Evolutionary conservation across 2,113 vertebrate species (phyloP), one percentile per base, ranked within the genome.

Genomic region (Galbula dea): DNA sequence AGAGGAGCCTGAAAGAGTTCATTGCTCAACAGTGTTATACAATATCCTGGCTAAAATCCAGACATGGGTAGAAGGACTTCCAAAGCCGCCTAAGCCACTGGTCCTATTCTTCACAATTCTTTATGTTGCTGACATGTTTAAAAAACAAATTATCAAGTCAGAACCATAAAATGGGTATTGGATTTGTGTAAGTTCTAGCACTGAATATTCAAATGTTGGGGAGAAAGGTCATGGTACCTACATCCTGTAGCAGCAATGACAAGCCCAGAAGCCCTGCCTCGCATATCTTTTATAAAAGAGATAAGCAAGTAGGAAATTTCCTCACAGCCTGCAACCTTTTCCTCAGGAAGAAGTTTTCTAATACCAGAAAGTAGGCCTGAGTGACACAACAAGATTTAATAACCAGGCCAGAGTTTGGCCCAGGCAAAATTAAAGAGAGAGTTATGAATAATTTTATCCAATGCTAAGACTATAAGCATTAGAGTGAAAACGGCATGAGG

Each of bases 231-330:
- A 75, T 13, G 39, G 20, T 32, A 13, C 3, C 12, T 3, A 18
- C 0, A 3, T 6, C 4, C 9, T 54, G 4, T 8, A 21, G 11
- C 17, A 74, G 11, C 22, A 48, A 26, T 12, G 29, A 29, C 24
- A 77, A 77, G 3, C 24, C 34, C 41, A 19, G 22, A 66, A 92
- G 10, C 6, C 12, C 39, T 68, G 19, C 27, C 58, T 61, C 19
- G 32, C 8, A 6, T 7, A 2, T 3, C 15, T 49, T 90, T 83
- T 58, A 37, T 58, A 29, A 23, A 46, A 65, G 29, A 87, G 10
- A 76, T 13, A 12, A 65, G 2, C 2, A n/a, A 68, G 17, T 5
- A 67, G 21, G 34, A 58, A 81, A 58, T 20, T 46, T 75, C 21
- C 48, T 65, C 24, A 45, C 15, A 46, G 26, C 7, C 29, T 66